phyloP scores from a whole-genome alignment of 23 tunicate genomes.

The Oikopleura albicans region DNA sequence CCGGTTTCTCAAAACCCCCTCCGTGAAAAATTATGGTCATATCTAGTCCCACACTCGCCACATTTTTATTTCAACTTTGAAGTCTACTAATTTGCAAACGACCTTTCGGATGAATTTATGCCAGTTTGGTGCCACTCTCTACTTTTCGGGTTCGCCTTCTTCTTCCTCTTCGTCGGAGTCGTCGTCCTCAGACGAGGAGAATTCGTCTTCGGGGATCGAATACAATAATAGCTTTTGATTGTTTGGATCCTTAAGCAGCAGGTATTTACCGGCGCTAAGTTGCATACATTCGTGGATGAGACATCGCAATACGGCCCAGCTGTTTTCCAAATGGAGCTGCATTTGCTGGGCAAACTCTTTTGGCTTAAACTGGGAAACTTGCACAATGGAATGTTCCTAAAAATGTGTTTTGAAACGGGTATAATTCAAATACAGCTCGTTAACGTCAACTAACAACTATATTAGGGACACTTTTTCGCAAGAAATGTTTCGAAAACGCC shows the following conservation, averaged over 20 bases:
- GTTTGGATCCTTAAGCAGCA: constrained; percentile 89
- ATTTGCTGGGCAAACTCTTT: constrained; percentile 82
- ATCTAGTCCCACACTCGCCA: too few relatives aligned
- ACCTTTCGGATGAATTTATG: too few relatives aligned
- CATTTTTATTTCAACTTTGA: too few relatives aligned
- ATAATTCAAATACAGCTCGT: too few relatives aligned
- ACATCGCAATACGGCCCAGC: constrained; percentile 86
- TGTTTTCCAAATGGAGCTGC: constrained; percentile 52
- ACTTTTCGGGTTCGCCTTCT: too few relatives aligned
- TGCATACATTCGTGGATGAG: constrained; percentile 84
- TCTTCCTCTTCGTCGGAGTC: constrained; percentile 28
- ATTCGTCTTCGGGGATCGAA: constrained; percentile 61
- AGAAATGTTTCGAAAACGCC: too few relatives aligned
- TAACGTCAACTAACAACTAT: too few relatives aligned
- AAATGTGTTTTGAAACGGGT: constrained; percentile 19
- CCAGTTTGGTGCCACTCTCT: too few relatives aligned
- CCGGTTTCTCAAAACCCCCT: too few relatives aligned
- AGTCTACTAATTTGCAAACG: too few relatives aligned
- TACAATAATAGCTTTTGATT: constrained; percentile 63
- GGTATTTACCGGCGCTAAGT: constrained; percentile 72
- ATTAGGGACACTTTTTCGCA: too few relatives aligned
- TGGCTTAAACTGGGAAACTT: constrained; percentile 80
- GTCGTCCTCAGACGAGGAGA: constrained; percentile 68
- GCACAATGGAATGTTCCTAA: constrained; percentile 41
- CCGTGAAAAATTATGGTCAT: too few relatives aligned